Percentiles rank a stretch among this genome's conserved stretches.
phyloP scores from a whole-genome alignment of 2,888 invertebrate genomes.

The Alentia gelatinosa region DNA sequence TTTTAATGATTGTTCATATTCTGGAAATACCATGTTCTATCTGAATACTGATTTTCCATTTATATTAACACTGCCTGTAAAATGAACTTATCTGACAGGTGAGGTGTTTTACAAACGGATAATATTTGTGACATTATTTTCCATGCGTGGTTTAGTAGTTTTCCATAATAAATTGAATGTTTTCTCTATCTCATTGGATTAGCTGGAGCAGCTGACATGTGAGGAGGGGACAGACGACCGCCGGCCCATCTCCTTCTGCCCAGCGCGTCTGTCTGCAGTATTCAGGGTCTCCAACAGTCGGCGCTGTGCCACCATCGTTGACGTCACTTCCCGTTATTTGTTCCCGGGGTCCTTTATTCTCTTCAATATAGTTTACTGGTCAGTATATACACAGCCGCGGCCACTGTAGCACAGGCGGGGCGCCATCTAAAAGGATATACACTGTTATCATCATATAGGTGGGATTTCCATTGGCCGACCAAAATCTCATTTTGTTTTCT shows the following conservation, averaged over 20 bases:
- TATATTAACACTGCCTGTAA: not conserved
- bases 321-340: conserved; percentile 68
- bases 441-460: not conserved
- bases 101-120: not conserved
- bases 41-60: not conserved
- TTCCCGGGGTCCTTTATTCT: conserved; percentile 70
- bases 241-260: not conserved
- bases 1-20: not conserved
- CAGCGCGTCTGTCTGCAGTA: not conserved
- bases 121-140: not conserved
- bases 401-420: conserved; percentile 58
- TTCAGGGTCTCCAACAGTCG: conserved; percentile 58
- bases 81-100: no score
- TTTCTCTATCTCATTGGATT: not conserved
- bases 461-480: not conserved
- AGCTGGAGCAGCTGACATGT: conserved; percentile 27
- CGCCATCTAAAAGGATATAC: not conserved
- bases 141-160: not conserved
- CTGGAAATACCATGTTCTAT: not conserved
- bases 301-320: conserved; percentile 68
- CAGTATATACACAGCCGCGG: conserved; percentile 61
- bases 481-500: not conserved
- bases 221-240: not conserved
- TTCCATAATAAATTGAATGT: not conserved
- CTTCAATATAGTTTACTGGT: conserved; percentile 74